Conservation (phyloP, 2,797 vertebrate genomes). For the Dryobates pubescens region DNA sequence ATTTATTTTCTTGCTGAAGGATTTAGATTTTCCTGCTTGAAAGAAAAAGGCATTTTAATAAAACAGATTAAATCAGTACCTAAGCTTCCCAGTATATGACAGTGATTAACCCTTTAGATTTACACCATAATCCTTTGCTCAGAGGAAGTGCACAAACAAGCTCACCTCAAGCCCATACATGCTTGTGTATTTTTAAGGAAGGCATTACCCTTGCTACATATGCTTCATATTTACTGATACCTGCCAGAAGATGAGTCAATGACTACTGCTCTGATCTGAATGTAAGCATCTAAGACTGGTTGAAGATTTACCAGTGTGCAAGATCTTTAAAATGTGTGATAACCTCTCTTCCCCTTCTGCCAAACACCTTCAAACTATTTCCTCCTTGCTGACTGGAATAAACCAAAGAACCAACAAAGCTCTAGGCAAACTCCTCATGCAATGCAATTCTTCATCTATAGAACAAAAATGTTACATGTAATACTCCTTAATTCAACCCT, state of each 20-base stretch:
- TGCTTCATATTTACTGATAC: not conserved
- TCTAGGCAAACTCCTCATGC: not conserved
- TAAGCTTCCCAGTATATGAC: not conserved
- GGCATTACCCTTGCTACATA: not conserved
- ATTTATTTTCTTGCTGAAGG: not conserved
- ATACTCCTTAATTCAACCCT: not conserved
- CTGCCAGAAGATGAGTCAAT: not conserved
- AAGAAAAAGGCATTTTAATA: not conserved
- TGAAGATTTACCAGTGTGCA: not conserved
- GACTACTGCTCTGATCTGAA: not conserved
- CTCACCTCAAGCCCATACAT: not conserved
- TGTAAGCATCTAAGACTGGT: not conserved
- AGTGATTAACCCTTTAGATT: slow-evolving; percentile 7
- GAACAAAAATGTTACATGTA: not conserved
- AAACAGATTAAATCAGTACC: not conserved
- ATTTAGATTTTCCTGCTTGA: slow-evolving; percentile 17
- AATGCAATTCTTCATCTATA: not conserved
- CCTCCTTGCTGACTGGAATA: not conserved
- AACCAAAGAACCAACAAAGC: not conserved
- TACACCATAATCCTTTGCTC: not conserved
- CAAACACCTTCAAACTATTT: not conserved
- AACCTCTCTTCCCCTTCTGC: not conserved
- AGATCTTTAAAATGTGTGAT: not conserved
- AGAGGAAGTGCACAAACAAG: not conserved
- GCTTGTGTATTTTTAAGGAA: not conserved